Percentiles rank a stretch among this genome's conserved stretches.
Evolutionary conservation across 1,140 invertebrate species (phyloP).

Genomic region (Trachelipus rathkii): DNA sequence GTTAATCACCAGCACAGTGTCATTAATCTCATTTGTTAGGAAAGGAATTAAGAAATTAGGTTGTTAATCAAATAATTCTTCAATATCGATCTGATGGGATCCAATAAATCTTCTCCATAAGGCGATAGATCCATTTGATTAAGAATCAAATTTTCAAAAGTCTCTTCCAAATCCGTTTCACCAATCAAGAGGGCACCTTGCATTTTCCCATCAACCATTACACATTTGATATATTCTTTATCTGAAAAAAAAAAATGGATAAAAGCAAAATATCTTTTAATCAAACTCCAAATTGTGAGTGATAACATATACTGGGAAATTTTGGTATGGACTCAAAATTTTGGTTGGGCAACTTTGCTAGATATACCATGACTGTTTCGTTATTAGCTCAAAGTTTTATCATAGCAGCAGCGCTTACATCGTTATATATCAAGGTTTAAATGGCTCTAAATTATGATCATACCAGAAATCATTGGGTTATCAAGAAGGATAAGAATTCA

Average conservation of each 20-base stretch:
- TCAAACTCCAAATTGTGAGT: too few species aligned
- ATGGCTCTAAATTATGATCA: background rate
- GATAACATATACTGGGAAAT: too few species aligned
- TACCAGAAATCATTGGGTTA: background rate
- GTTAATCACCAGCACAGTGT: too few species aligned
- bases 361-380: too few species aligned
- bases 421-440: background rate
- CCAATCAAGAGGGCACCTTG: conserved; percentile 93
- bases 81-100: conserved; percentile 95
- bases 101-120: conserved; percentile 86
- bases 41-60: too few species aligned
- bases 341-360: too few species aligned
- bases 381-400: too few species aligned
- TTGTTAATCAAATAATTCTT: conserved; percentile 78
- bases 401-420: background rate
- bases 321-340: too few species aligned
- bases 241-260: conserved; percentile 48
- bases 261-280: too few species aligned
- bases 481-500: background rate
- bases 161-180: conserved; percentile 90
- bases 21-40: too few species aligned
- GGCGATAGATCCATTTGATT: conserved; percentile 85
- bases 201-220: conserved; percentile 76
- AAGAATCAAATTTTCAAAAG: conserved; percentile 95
- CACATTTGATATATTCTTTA: conserved; percentile 84